A percentile compares a stretch with the other conserved stretches of the same genome.
phyloP scores from a whole-genome alignment of 37 sponge, comb jelly and placozoan species.

The Diacarnus erythraeanus region DNA sequence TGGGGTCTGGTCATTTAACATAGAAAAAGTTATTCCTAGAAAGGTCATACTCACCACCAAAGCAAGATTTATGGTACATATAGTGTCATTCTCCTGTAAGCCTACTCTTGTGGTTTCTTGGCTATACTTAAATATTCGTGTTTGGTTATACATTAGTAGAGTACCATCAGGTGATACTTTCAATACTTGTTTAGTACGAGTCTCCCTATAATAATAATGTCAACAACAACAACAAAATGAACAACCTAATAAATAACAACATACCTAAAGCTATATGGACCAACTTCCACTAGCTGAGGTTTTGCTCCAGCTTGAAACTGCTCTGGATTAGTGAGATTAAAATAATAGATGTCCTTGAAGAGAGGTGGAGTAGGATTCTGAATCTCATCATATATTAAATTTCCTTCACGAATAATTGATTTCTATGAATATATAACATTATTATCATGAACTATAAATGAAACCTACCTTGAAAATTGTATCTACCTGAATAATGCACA shows the following conservation, averaged over 20 bases:
- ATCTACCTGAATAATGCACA: too few relatives aligned
- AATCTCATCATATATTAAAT: constrained; percentile 54
- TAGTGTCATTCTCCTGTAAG: too few relatives aligned
- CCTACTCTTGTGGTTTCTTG: background rate
- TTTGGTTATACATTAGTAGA: constrained; percentile 33
- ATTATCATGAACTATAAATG: too few relatives aligned
- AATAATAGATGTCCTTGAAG: constrained; percentile 73
- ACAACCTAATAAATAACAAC: background rate
- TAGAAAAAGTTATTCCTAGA: too few relatives aligned
- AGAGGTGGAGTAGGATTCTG: constrained; percentile 45
- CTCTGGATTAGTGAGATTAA: constrained; percentile 71
- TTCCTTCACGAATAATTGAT: constrained; percentile 27
- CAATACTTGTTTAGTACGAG: constrained; percentile 10
- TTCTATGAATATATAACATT: background rate
- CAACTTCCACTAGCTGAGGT: background rate
- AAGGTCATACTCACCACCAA: too few relatives aligned
- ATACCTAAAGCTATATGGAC: constrained; percentile 64
- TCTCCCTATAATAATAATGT: constrained; percentile 49
- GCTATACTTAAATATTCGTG: constrained; percentile 23
- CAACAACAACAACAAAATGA: too few relatives aligned
- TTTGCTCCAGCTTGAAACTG: constrained; percentile 5
- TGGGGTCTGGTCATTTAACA: too few relatives aligned
- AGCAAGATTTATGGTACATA: too few relatives aligned
- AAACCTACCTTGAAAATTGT: too few relatives aligned
- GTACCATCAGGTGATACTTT: background rate